Percentiles rank a stretch among this genome's conserved stretches.
Conservation (phyloP, 2,797 vertebrate species). For the Megaceryle alcyon region DNA sequence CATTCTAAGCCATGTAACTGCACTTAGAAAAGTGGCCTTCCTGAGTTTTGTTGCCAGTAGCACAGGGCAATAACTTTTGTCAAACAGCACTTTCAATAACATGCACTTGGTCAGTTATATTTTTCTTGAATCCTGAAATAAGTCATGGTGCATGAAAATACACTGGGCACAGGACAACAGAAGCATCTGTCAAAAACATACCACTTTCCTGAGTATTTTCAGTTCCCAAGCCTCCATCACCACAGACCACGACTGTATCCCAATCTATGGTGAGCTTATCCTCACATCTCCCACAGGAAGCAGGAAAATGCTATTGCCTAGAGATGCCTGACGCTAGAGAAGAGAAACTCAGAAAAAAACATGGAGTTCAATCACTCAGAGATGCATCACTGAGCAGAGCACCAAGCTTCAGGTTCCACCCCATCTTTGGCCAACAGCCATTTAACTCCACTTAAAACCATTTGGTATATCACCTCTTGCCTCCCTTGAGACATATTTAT, state of each 20-base stretch:
- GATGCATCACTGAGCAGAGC: background rate
- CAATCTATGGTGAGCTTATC: background rate
- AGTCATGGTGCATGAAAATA: background rate
- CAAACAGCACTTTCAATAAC: background rate
- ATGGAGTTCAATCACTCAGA: fast-evolving
- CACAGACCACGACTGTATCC: too few relatives aligned
- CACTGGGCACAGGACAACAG: background rate
- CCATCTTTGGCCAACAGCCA: background rate
- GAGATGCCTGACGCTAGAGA: background rate
- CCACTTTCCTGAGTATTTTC: background rate
- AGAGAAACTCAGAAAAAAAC: background rate
- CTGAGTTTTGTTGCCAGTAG: background rate
- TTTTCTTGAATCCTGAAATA: background rate
- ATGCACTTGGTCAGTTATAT: background rate
- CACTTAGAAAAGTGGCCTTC: background rate
- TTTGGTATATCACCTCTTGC: background rate
- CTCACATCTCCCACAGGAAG: background rate
- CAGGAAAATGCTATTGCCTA: background rate
- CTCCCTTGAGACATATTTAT: background rate
- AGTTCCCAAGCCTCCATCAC: background rate
- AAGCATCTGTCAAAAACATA: background rate
- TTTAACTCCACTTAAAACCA: background rate
- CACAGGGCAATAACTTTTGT: background rate
- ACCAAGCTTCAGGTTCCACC: background rate
- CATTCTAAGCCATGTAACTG: background rate